These are phyloP conservation scores for Drosophila diplacantha DNA, from an alignment of 2,888 invertebrate species.

Conservation along the genomic window DNA sequence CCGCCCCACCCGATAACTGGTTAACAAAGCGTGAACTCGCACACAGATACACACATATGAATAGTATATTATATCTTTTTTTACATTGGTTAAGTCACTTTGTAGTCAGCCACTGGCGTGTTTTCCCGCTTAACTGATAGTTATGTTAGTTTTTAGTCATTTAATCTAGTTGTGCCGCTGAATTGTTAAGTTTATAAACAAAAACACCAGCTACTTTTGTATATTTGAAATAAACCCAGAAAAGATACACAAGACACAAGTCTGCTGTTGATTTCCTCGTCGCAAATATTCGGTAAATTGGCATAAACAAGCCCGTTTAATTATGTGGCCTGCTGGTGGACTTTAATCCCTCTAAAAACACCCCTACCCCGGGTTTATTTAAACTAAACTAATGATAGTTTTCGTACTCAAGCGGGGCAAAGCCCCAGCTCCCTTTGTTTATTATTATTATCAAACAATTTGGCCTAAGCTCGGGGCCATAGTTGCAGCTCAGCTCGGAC, in stretches of 20 bases:
- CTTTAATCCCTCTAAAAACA: too few relatives aligned
- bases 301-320: not conserved
- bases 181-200: slow-evolving; percentile 17
- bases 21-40: slow-evolving; percentile 20
- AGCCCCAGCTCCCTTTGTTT: not conserved
- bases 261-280: too few relatives aligned
- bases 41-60: not conserved
- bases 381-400: not conserved
- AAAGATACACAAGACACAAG: not conserved
- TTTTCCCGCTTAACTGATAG: not conserved
- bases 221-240: not conserved
- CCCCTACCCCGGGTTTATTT: not conserved
- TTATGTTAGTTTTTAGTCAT: not conserved
- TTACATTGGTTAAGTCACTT: slow-evolving; percentile 9
- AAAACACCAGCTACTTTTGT: not conserved
- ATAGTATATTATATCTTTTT: not conserved
- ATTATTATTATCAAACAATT: not conserved
- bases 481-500: not conserved
- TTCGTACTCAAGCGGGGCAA: not conserved
- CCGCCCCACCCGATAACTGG: slow-evolving; percentile 23
- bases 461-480: not conserved
- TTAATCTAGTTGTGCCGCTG: not conserved
- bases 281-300: not conserved
- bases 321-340: not conserved
- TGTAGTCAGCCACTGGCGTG: slow-evolving; percentile 8